A percentile compares a stretch with the other conserved stretches of the same genome.
phyloP scores from a whole-genome alignment of 2,113 vertebrate species.

The Mola mola region DNA sequence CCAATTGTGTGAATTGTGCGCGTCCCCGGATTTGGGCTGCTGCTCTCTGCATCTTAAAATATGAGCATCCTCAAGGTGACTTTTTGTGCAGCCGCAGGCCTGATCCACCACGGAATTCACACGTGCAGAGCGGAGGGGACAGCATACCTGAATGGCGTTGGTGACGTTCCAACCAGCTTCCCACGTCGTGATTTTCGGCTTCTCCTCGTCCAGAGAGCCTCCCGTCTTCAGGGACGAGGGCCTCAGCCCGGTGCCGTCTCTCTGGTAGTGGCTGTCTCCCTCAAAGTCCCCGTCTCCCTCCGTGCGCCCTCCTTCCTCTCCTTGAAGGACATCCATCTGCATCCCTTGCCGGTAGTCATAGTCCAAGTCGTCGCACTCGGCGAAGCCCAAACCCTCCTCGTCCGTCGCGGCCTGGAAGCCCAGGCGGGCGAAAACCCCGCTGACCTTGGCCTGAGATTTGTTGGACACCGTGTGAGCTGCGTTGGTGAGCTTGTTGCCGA shows the following conservation, averaged over 20 bases:
- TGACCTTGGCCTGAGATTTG: slow-evolving; percentile 96
- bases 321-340: slow-evolving; percentile 92
- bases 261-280: slow-evolving; percentile 93
- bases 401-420: slow-evolving; percentile 96
- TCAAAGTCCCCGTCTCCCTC: slow-evolving; percentile 83
- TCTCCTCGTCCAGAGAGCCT: slow-evolving; percentile 84
- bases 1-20: not conserved
- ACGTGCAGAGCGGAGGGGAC: not conserved
- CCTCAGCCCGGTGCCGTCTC: slow-evolving; percentile 85
- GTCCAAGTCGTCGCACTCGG: slow-evolving; percentile 93
- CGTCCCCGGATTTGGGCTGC: not conserved
- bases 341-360: slow-evolving; percentile 93
- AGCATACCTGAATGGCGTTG: slow-evolving; percentile 96
- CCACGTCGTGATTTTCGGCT: slow-evolving; percentile 94
- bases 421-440: slow-evolving; percentile 93
- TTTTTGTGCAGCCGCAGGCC: slow-evolving; percentile 45
- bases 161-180: slow-evolving; percentile 99
- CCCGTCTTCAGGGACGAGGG: slow-evolving; percentile 84
- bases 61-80: slow-evolving; percentile 67
- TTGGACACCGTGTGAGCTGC: slow-evolving; percentile 91
- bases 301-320: slow-evolving; percentile 72
- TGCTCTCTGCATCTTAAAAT: not conserved
- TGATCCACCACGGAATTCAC: not conserved
- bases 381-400: slow-evolving; percentile 93
- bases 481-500: slow-evolving; percentile 88